Base-by-base conservation (phyloP, 2,797 vertebrate genomes). In the Simalia tracyae region DNA sequence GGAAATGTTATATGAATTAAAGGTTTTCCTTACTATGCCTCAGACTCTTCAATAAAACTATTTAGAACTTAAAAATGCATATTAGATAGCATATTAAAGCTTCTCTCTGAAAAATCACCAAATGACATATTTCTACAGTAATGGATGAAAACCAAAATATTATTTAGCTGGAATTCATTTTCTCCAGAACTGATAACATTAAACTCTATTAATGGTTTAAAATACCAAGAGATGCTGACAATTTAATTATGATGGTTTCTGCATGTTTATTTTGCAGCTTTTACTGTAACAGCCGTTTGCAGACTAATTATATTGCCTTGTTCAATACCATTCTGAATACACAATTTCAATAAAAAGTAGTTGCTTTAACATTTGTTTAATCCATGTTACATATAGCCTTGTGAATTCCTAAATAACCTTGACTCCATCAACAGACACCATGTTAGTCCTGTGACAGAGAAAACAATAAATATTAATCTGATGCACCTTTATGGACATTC, bases 401-500 rank as follows among this genome's bases (percentile, higher is more conserved):
- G 0, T 8, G 57, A 92, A 86, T 1, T 89, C 14, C 4, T 89
- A 76, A 15, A 59, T 85, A n/a, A 60, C n/a, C 36, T 24, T 66
- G 61, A 68, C 6, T 68, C 9, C 57, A 14, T 56, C 59, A 88
- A 24, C 14, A 89, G 64, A n/a, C 26, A 19, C 26, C 28, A 36
- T 2, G 31, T 4, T 0, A 17, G 12, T 22, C n/a, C 56, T 0
- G 3, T 36, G 0, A 0, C 3, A 60, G n/a, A 59, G 68, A n/a
- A 10, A 0, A 3, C 24, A 81, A 46, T 11, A 26, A 87, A 63
- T 91, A 86, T 86, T 72, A 0, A 7, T 19, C 46, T 22, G 87
- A n/a, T n/a, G 56, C 12, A 0, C 12, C 0, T 87, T 28, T 68
- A 92, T 19, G 59, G 11, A 14, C 57, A 90, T 36, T 31, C 54